Evolutionary conservation across 1,140 invertebrate genomes (phyloP).

Genomic region (Nixonia krombeini): DNA sequence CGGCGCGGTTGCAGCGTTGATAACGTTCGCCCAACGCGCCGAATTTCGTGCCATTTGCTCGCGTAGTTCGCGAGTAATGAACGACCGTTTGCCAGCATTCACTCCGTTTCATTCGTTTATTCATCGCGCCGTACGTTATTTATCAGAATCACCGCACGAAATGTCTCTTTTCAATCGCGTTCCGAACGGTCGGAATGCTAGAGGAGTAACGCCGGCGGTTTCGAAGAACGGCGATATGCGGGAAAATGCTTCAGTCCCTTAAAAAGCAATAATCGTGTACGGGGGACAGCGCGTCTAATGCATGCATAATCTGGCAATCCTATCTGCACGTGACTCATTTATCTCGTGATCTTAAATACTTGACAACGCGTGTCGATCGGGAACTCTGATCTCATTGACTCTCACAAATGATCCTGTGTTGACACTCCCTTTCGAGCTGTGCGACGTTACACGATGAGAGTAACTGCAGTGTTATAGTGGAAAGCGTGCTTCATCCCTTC

Average conservation of each 20-base stretch:
- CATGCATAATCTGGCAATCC: slow-evolving; percentile 44
- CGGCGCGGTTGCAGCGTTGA: slow-evolving; percentile 52
- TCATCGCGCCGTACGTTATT: too few species aligned
- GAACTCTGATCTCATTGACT: slow-evolving; percentile 58
- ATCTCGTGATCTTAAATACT: slow-evolving; percentile 69
- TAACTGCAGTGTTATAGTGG: too few species aligned
- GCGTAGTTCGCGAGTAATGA: too few species aligned
- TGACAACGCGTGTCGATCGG: slow-evolving; percentile 59
- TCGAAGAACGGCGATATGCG: too few species aligned
- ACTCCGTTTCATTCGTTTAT: too few species aligned
- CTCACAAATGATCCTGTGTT: slow-evolving; percentile 55
- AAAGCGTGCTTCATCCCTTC: too few species aligned
- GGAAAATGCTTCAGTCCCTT: too few species aligned
- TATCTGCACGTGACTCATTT: slow-evolving; percentile 62
- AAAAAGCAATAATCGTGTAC: slow-evolving; percentile 65
- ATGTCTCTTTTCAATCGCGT: too few species aligned
- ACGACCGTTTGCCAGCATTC: too few species aligned
- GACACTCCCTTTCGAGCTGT: slow-evolving; percentile 39
- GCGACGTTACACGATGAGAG: slow-evolving; percentile 12
- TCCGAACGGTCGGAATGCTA: too few species aligned
- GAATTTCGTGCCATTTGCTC: slow-evolving; percentile 64
- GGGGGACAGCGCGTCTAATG: slow-evolving; percentile 44
- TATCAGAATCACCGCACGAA: too few species aligned
- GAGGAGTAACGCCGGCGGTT: too few species aligned
- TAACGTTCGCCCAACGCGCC: slow-evolving; percentile 59